phyloP scores from a whole-genome alignment of 2,113 vertebrate species.

The Thermophis baileyi region DNA sequence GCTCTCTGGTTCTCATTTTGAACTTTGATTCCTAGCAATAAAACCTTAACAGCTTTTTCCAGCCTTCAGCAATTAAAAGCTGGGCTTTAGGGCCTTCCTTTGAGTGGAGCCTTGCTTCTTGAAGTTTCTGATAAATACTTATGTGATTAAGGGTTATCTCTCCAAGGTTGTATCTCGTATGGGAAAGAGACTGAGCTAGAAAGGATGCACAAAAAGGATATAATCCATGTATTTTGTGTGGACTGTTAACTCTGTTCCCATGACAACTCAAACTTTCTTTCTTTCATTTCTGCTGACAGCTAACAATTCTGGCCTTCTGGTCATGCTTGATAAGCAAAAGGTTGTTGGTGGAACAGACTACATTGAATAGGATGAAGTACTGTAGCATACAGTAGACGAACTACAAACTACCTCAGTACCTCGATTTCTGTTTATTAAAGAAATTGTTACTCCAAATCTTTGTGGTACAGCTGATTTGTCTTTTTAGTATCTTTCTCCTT shows the following conservation, averaged over 20 bases:
- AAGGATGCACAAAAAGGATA: not conserved
- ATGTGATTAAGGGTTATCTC: not conserved
- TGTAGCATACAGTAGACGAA: not conserved
- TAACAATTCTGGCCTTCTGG: not conserved
- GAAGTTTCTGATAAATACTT: not conserved
- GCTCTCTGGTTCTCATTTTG: not conserved
- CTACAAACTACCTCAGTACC: not conserved
- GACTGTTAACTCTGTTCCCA: not conserved
- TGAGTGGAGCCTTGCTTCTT: not conserved
- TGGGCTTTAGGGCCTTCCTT: not conserved
- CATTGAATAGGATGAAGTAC: not conserved
- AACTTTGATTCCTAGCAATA: not conserved
- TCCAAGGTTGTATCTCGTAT: not conserved
- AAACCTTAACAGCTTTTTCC: not conserved
- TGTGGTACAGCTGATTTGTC: not conserved
- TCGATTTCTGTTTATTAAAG: not conserved
- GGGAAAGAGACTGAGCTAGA: not conserved
- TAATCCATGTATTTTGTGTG: not conserved
- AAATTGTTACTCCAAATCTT: not conserved
- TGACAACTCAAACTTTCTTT: not conserved
- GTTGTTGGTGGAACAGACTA: not conserved
- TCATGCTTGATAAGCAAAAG: not conserved
- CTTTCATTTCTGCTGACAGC: not conserved
- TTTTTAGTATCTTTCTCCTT: not conserved
- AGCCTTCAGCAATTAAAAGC: not conserved